Base-by-base conservation (phyloP, 2,888 invertebrate genomes). In the Eupithecia inturbata region DNA sequence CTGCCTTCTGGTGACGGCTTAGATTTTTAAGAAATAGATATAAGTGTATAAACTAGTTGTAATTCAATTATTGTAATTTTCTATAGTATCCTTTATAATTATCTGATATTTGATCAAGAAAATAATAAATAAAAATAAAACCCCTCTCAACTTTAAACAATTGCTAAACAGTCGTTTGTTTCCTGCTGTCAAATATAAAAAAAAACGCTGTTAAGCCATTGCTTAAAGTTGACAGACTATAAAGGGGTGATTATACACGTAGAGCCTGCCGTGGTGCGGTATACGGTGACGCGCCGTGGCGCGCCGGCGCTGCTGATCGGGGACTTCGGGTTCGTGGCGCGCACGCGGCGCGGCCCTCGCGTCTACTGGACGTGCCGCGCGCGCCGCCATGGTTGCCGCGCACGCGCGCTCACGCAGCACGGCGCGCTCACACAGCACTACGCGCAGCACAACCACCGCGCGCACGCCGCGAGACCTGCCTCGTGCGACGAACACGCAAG, bases 281-380 rank as follows among this genome's bases (percentile, higher is more conserved):
- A 93, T 83, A 86, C 92, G 76, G 88, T 93, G 84, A 95, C 95
- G 45, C 88, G 90, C 70, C 91, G 94, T 26, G 95, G 95, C 16
- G 94, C 93, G 41, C 91, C 93, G 33, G 88, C 92, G 74, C 87
- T 95, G 68, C 77, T 94, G 78, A 78, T 95, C 75, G 90, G 87
- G 71, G 95, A 92, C 31, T 88, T 87, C 79, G 88, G 88, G 60
- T 95, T 84, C 83, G 88, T 92, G 80, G 93, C 90, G 64, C 93
- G 94, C 74, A 94, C 93, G 84, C 88, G 91, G 26, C 91, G 95
- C 72, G 92, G 91, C 64, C 76, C 87, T 22, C 89, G 92, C 71
- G 92, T 94, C 5, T 95, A 95, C 83, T 94, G 94, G 94, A 87
- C 90, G 74, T 94, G 94, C 79, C 87, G 92, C 41, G 84, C 85